Evolutionary conservation across 2,113 vertebrate species (phyloP), one percentile per base, ranked within the genome.

Genomic region (Notothenia coriiceps): DNA sequence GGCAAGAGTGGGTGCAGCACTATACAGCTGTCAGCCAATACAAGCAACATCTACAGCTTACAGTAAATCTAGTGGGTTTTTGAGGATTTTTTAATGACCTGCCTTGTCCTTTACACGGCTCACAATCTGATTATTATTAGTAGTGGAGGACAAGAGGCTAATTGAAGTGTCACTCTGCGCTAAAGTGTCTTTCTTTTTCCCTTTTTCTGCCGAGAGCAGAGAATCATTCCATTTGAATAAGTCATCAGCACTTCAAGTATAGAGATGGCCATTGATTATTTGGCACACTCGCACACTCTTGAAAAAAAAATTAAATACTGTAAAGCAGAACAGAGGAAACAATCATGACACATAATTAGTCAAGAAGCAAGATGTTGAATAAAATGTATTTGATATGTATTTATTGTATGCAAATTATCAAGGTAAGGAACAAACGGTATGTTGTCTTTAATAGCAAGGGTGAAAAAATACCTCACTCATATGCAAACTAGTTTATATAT

Each of bases 81-180:
- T 80, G 73, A 88, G 83, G 77, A 89, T 90, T 77, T 93, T 92
- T 93, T 92, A 93, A 94, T 94, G 92, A 88, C 90, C 89, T 80
- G 87, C 79, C 83, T 84, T 87, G 84, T 94, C 87, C 88, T 87
- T 80, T 89, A 80, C 90, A 91, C 44, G 67, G 54, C 85, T 90
- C 77, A 78, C 87, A 65, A 94, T 95, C 93, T 93, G 90, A 94
- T 95, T 94, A 94, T 95, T 94, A 93, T 93, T 92, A 91, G 90
- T 65, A 51, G 49, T 74, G 49, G 80, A 89, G 86, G 84, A 92
- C 74, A 82, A 83, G 67, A 88, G 92, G 90, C 87, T 94, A 96
- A 95, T 94, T 95, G 93, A 95, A 94, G 91, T 95, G 94, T 93
- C 94, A 94, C 79, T 95, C 92, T 91, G 77, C 18, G n/a, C 80